Base-by-base conservation (phyloP, 2,797 vertebrate genomes). In the Brachyrhaphis roseni region DNA sequence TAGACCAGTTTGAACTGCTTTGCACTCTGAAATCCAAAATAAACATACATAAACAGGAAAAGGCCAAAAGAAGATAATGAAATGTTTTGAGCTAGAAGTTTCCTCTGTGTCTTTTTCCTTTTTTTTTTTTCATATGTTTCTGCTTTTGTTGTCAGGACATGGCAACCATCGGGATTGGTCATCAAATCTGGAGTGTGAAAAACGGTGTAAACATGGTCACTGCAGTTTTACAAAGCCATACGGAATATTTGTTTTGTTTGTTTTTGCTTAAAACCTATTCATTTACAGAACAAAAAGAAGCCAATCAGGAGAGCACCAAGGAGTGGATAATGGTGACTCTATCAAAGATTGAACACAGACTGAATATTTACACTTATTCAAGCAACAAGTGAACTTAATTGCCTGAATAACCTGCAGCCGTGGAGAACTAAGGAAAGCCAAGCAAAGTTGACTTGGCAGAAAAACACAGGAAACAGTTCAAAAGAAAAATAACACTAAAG, bases 11-110 rank as follows among this genome's bases (percentile, higher is more conserved):
- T 0, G 3, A 55, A 39, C 49, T 71, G 49, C 34, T 43, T 43
- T 71, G 49, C n/a, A 55, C 34, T 74, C 57, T 49, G 55, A 62
- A 74, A 64, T 39, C 62, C 20, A 66, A 51, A 74, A 79, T 39
- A 74, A 34, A 73, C 39, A 62, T 15, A 26, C 20, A 11, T 41
- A 79, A 49, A 79, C 34, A 34, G 72, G 57, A 74, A 79, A 18
- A 53, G 16, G 20, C 70, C 45, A 59, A 66, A 51, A 43, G 26
- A 16, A 74, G 55, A 79, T 79, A 64, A 10, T 49, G 45, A 55
- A 57, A 31, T 46, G 62, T 70, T 80, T 46, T 46, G 34, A 70
- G 28, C 10, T 46, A 46, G n/a, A 49, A 34, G 20, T 43, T 55
- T 75, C 47, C 59, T 28, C 12, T 31, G n/a, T 28, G 13, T 28